Percentiles rank a stretch among this genome's conserved stretches.
These are phyloP conservation scores for Rhynchotus rufescens DNA, from an alignment of 2,797 vertebrate species.

Conservation along the genomic window DNA sequence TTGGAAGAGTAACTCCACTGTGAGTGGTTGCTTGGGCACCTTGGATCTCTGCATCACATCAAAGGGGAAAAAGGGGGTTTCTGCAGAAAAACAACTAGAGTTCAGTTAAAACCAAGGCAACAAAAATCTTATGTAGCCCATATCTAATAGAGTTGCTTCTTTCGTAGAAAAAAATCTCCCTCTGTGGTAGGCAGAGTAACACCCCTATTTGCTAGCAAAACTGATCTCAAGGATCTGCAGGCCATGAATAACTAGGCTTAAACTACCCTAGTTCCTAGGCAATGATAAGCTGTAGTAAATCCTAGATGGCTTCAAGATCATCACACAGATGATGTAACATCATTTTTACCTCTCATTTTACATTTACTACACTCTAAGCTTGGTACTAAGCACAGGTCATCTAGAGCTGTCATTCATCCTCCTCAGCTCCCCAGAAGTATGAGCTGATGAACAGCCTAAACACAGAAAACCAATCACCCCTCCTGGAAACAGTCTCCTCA, in stretches of 20 bases:
- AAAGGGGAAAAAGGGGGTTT: background rate
- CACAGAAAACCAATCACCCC: background rate
- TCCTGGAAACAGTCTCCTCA: background rate
- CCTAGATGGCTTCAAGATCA: background rate
- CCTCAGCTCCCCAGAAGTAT: background rate
- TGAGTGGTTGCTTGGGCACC: background rate
- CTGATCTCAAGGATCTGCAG: background rate
- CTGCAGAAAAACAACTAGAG: background rate
- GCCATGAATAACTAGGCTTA: background rate
- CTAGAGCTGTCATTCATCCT: background rate
- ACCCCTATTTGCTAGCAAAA: background rate
- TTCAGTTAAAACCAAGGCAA: background rate
- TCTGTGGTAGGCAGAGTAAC: background rate
- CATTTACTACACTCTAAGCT: background rate
- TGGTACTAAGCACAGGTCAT: background rate
- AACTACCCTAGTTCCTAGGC: background rate
- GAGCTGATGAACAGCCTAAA: background rate
- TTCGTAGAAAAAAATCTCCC: background rate
- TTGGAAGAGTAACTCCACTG: background rate
- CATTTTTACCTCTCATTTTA: background rate
- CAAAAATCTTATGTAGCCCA: background rate
- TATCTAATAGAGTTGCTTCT: background rate
- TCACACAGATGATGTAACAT: background rate
- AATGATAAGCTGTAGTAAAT: background rate
- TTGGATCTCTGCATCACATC: background rate